A percentile compares a stretch with the other conserved stretches of the same genome.
Evolutionary conservation across 2,888 invertebrate species (phyloP).

Genomic region (Cryptocheilus praepositus): DNA sequence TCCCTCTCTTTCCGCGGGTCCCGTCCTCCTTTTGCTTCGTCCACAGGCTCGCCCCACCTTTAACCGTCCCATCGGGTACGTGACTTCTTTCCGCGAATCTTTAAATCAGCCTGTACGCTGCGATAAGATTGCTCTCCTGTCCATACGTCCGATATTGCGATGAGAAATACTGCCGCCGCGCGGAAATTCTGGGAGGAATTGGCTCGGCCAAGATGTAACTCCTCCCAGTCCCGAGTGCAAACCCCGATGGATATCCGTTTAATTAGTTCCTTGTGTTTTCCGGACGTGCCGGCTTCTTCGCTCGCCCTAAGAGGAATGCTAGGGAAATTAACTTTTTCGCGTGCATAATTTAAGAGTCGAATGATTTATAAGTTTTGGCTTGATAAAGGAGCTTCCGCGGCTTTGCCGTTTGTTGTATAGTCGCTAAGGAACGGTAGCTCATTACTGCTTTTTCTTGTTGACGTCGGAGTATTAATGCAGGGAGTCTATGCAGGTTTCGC

Average conservation of each 20-base stretch:
- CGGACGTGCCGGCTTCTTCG: too few species aligned
- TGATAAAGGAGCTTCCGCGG: too few species aligned
- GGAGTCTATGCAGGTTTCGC: too few species aligned
- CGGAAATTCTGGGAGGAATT: background rate
- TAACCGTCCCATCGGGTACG: constrained; percentile 10
- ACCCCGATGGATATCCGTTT: background rate
- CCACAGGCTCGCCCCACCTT: background rate
- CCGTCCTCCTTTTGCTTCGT: constrained; percentile 9
- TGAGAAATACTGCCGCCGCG: background rate
- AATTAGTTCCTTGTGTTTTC: constrained; percentile 1
- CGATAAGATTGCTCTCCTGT: constrained; percentile 1
- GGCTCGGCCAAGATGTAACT: background rate
- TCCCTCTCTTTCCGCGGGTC: constrained; percentile 2
- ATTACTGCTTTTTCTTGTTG: too few species aligned
- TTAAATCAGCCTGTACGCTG: constrained; percentile 29
- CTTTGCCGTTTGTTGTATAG: too few species aligned
- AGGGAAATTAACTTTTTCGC: too few species aligned
- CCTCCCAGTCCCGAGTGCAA: background rate
- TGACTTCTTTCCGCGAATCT: constrained; percentile 30
- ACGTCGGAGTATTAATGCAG: too few species aligned
- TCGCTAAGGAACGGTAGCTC: too few species aligned
- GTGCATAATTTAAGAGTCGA: too few species aligned
- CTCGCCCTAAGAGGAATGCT: too few species aligned
- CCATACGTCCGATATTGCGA: constrained; percentile 1
- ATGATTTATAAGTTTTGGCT: too few species aligned